phyloP scores from a whole-genome alignment of 64 coral and sea anemone genomes.

The Anthopleura sola region DNA sequence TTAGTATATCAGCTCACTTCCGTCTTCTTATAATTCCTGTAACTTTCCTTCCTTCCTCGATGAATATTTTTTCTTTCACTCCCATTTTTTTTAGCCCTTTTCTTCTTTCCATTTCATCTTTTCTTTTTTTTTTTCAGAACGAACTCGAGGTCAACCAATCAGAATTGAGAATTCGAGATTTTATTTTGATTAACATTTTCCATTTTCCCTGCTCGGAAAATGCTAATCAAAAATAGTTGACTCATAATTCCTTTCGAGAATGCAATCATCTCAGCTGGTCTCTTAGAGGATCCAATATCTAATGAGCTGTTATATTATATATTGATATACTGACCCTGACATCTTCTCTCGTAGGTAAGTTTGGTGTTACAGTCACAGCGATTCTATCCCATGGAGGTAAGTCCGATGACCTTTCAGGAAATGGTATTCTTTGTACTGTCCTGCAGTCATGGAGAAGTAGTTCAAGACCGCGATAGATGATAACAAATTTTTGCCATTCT shows the following conservation, averaged over 20 bases:
- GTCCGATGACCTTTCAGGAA: constrained; percentile 17
- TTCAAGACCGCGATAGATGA: constrained; percentile 23
- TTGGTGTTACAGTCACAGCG: background rate
- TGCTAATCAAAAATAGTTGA: no score
- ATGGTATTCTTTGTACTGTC: constrained; percentile 24
- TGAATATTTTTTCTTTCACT: background rate
- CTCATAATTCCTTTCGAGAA: no score
- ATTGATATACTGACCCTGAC: constrained; percentile 12
- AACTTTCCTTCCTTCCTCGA: no score
- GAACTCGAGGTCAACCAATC: no score
- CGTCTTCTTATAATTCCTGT: no score
- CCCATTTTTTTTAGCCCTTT: background rate
- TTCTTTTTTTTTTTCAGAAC: no score
- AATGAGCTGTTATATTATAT: background rate
- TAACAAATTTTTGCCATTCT: constrained; percentile 29
- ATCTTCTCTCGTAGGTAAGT: constrained; percentile 25
- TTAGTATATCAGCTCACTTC: no score
- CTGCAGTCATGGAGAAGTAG: constrained; percentile 28
- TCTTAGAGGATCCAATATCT: background rate
- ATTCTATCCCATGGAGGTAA: constrained; percentile 8
- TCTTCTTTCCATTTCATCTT: background rate
- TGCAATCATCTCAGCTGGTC: no score
- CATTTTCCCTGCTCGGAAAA: no score
- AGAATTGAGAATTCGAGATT: no score
- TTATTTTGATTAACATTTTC: no score